These are phyloP conservation scores for Stylophora pistillata DNA, from an alignment of 64 coral and sea anemone genomes.

Conservation along the genomic window DNA sequence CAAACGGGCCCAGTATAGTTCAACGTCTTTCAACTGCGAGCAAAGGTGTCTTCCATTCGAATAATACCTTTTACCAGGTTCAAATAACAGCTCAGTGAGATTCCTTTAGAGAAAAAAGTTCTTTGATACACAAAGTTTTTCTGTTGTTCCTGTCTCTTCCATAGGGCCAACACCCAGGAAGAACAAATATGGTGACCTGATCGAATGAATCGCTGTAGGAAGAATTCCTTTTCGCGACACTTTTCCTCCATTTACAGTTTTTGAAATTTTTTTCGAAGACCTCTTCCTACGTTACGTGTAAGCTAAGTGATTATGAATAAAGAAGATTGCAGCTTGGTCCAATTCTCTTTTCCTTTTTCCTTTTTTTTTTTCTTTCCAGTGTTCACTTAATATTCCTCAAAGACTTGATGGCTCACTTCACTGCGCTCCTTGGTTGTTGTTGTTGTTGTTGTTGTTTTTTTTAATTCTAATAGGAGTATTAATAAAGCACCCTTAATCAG, in stretches of 20 bases:
- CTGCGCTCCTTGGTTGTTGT: no score
- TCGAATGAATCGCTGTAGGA: background rate
- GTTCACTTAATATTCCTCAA: no score
- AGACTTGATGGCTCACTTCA: no score
- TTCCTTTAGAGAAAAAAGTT: background rate
- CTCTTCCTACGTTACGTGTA: background rate
- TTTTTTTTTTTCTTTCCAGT: no score
- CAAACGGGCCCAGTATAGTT: no score
- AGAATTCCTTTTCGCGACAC: background rate
- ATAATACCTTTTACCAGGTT: no score
- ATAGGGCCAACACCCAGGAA: conserved; percentile 5
- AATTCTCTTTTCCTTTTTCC: background rate
- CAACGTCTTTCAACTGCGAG: no score
- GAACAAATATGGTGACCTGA: conserved; percentile 38
- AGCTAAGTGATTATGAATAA: background rate
- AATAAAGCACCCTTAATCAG: no score
- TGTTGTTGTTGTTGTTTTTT: no score
- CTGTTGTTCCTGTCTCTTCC: background rate
- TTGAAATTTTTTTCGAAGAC: background rate
- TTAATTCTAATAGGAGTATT: no score
- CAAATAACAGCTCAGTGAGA: no score
- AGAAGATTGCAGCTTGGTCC: background rate
- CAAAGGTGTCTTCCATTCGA: no score
- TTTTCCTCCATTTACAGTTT: background rate
- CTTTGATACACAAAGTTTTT: background rate